Base-by-base conservation (phyloP, 2,888 invertebrate species). In the Drosophila borealis region DNA sequence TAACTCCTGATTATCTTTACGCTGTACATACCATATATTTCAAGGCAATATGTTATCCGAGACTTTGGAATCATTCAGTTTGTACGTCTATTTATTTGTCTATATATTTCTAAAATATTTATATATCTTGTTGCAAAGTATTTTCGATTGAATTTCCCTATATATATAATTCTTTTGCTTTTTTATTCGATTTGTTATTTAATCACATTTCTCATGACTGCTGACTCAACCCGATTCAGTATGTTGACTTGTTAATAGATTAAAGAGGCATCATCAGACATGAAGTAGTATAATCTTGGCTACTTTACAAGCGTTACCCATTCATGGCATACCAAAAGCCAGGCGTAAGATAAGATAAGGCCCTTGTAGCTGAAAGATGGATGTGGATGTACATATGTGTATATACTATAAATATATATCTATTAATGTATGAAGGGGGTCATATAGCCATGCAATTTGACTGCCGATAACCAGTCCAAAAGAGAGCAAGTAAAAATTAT, bases 271-370 rank as follows among this genome's bases (percentile, higher is more conserved):
- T 77, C 73, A 69, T 61, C 69, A 39, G 33, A 49, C 55, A 50
- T 21, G 17, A 48, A 63, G 42, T 44, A 63, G 45, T 46, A 51
- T 68, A 77, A 69, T 75, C 73, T 69, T 50, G n/a, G 55, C 57
- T 66, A 78, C 66, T 70, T 57, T 51, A 78, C 74, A 77, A 78
- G 70, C 70, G 61, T 64, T 55, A 51, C 42, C 73, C 77, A 78
- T 78, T 78, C 70, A 78, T 65, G 56, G n/a, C 63, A 66, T 54
- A 63, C 70, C 51, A 49, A 60, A 57, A 44, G 19, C 21, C 19
- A 48, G 25, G 2, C 45, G 33, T 4, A 45, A 42, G 76, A 74
- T 78, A 74, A 74, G 78, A 77, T 78, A 78, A 70, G 61, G 44
- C 13, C 48, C 39, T 46, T 55, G 11, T 39, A 55, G 39, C 45